A percentile compares a stretch with the other conserved stretches of the same genome.
Evolutionary conservation across 2,888 invertebrate species (phyloP).

Genomic region (Agrilus biguttatus): DNA sequence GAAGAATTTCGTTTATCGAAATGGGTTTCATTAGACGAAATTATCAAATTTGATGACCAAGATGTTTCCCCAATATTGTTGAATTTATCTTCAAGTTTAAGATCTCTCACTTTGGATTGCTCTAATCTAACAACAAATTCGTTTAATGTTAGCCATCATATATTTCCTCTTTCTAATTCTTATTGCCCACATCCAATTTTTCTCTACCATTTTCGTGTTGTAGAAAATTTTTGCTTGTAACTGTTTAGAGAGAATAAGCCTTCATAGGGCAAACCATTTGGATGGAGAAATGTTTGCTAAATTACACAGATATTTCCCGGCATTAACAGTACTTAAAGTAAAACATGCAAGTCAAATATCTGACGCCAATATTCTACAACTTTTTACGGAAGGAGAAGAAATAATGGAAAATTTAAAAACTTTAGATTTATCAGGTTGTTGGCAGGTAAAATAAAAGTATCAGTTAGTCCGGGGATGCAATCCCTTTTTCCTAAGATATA

Average conservation of each 20-base stretch:
- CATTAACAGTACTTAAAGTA: slow-evolving; percentile 14
- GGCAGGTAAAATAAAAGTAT: slow-evolving; percentile 9
- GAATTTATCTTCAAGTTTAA: slow-evolving; percentile 11
- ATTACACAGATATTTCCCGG: slow-evolving; percentile 12
- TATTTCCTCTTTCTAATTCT: neutral
- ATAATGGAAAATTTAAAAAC: slow-evolving; percentile 11
- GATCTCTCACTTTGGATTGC: slow-evolving; percentile 14
- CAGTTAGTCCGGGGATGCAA: neutral
- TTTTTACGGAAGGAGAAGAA: slow-evolving; percentile 10
- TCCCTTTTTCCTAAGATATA: neutral
- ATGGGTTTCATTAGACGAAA: slow-evolving; percentile 8
- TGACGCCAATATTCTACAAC: slow-evolving; percentile 8
- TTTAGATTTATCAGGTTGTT: slow-evolving; percentile 16
- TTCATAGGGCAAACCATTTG: slow-evolving; percentile 15
- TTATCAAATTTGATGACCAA: slow-evolving; percentile 13
- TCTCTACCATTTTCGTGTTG: slow-evolving; percentile 3
- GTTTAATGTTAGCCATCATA: slow-evolving; percentile 10
- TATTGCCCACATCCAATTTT: neutral
- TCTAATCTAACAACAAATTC: slow-evolving; percentile 12
- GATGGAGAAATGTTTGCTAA: slow-evolving; percentile 12
- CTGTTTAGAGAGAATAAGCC: slow-evolving; percentile 12
- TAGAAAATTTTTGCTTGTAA: slow-evolving; percentile 14
- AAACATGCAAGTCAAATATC: slow-evolving; percentile 14
- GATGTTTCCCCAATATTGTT: slow-evolving; percentile 15
- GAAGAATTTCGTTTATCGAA: slow-evolving; percentile 15